Conservation (phyloP, 2,797 vertebrate genomes). For the Dendrocincla fuliginosa region DNA sequence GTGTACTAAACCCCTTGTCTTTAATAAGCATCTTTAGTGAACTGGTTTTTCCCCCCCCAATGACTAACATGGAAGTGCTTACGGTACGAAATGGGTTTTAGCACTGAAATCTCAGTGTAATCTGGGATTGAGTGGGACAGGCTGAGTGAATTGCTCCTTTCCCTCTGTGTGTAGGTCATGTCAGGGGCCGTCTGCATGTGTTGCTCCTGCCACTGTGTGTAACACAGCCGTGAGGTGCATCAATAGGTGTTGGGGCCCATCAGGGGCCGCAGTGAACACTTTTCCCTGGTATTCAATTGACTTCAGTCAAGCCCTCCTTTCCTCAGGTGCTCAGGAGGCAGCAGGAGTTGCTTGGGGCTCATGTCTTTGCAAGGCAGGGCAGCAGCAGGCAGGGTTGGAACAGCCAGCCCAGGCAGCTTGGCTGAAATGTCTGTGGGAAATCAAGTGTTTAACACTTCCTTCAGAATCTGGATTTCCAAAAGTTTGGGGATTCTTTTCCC, state of each 20-base stretch:
- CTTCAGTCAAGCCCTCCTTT: background rate
- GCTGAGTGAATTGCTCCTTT: background rate
- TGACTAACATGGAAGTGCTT: background rate
- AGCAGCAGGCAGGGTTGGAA: background rate
- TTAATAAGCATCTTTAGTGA: background rate
- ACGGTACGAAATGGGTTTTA: background rate
- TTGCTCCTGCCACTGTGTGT: background rate
- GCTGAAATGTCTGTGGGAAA: background rate
- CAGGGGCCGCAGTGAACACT: background rate
- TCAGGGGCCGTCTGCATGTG: constrained; percentile 4
- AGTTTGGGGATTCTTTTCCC: background rate
- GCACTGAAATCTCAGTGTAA: background rate
- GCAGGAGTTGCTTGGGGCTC: background rate
- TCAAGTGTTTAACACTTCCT: background rate
- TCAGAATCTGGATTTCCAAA: background rate
- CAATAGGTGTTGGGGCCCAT: background rate
- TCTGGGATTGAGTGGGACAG: background rate
- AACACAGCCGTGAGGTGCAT: background rate
- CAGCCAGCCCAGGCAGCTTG: background rate
- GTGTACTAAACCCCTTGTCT: background rate
- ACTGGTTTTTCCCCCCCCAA: background rate
- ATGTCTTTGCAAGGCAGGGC: background rate
- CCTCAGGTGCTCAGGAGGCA: background rate
- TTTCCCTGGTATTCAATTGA: background rate
- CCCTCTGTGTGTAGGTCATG: background rate